Conservation (phyloP, 64 coral and sea anemone genomes). For the Exaiptasia diaphana region DNA sequence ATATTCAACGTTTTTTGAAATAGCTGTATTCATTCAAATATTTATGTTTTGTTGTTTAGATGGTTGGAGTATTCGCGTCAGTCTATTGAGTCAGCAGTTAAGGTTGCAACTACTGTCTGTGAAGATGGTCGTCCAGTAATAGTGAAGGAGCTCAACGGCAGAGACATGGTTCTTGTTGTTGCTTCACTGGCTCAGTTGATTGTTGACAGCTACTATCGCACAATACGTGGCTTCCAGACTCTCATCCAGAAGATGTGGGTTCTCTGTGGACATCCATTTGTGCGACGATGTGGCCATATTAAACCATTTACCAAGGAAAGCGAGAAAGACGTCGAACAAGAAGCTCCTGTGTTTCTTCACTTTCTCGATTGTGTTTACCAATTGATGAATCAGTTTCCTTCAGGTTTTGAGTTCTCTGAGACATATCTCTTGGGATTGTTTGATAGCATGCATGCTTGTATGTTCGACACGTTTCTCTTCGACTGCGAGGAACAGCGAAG, state of each 20-base stretch:
- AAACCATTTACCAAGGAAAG: constrained; percentile 47
- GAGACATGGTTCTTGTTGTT: constrained; percentile 85
- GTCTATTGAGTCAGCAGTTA: constrained; percentile 67
- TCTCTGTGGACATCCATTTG: constrained; percentile 88
- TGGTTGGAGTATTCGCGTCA: constrained; percentile 60
- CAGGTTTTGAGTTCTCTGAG: constrained; percentile 95
- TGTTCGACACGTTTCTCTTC: constrained; percentile 93
- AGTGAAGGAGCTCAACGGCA: constrained; percentile 75
- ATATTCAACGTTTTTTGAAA: too few relatives aligned
- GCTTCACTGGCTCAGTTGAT: constrained; percentile 81
- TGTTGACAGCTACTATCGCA: constrained; percentile 82
- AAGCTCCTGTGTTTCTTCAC: constrained; percentile 93
- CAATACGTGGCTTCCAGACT: constrained; percentile 89
- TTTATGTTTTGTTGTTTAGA: too few relatives aligned
- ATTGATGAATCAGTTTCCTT: constrained; percentile 88
- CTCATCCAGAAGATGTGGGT: constrained; percentile 99
- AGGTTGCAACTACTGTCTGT: constrained; percentile 69
- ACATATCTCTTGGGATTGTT: constrained; percentile 81
- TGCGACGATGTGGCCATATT: constrained; percentile 68
- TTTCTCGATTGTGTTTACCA: constrained; percentile 97
- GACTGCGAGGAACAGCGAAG: constrained; percentile 87
- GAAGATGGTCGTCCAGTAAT: constrained; percentile 79
- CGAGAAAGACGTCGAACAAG: constrained; percentile 66
- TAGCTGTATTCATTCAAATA: too few relatives aligned
- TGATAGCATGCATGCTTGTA: constrained; percentile 82